Conservation (phyloP, 2,888 invertebrate species). For the Cantharis rustica region DNA sequence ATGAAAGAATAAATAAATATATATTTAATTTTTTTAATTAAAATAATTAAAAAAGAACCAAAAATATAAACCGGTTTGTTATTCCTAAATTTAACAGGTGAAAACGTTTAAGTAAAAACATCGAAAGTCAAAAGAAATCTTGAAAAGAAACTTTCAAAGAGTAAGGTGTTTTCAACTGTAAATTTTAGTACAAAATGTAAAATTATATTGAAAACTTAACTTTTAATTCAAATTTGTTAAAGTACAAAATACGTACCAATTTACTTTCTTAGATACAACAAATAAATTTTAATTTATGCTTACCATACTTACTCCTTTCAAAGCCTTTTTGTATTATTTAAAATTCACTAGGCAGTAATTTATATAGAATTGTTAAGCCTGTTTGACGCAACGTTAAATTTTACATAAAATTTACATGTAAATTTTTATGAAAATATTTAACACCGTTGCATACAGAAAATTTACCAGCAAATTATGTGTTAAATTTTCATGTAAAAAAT, state of each 20-base stretch:
- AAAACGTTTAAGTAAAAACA: not conserved
- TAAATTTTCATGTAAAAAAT: too few species aligned
- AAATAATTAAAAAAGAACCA: not conserved
- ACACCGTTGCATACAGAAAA: too few species aligned
- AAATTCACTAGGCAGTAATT: too few species aligned
- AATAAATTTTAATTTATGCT: not conserved
- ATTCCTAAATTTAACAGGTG: not conserved
- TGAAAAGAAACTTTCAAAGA: not conserved
- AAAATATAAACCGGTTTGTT: not conserved
- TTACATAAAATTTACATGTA: too few species aligned
- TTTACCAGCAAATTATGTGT: too few species aligned
- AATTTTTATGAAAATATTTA: too few species aligned
- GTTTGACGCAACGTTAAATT: too few species aligned
- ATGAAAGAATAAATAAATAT: not conserved
- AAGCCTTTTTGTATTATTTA: too few species aligned
- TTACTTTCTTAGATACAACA: not conserved
- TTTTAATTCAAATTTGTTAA: not conserved
- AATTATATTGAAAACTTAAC: not conserved
- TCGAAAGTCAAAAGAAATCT: not conserved
- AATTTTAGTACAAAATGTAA: not conserved
- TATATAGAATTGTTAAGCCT: too few species aligned
- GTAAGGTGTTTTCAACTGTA: not conserved
- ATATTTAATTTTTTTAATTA: not conserved
- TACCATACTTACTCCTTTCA: not conserved
- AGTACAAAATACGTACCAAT: not conserved